Evolutionary conservation across 2,113 vertebrate genomes (phyloP).

Genomic region (Sciurus niger): DNA sequence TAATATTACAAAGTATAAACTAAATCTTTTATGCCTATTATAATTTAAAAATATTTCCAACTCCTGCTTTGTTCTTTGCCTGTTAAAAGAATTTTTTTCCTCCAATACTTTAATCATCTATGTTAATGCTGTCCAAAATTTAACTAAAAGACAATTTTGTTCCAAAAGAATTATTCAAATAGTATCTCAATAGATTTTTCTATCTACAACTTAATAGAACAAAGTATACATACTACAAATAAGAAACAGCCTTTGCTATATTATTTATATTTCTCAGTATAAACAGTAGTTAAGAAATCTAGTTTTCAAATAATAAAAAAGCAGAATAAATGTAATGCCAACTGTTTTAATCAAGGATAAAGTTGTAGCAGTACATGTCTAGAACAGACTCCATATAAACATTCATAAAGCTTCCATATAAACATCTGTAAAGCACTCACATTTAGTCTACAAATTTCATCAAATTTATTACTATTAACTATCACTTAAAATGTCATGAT

Average conservation of each 20-base stretch:
- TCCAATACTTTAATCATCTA: background rate
- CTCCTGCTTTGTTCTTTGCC: background rate
- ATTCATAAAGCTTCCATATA: constrained; percentile 87
- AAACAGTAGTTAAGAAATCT: constrained; percentile 45
- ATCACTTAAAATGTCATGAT: constrained; percentile 82
- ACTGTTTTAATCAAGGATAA: constrained; percentile 92
- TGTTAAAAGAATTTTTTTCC: constrained; percentile 25
- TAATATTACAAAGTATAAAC: background rate
- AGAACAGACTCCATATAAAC: constrained; percentile 86
- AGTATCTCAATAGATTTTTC: background rate
- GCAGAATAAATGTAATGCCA: constrained; percentile 89
- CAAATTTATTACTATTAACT: constrained; percentile 83
- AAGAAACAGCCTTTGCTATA: background rate
- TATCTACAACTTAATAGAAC: background rate
- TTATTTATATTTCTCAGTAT: background rate
- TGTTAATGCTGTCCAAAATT: constrained; percentile 18
- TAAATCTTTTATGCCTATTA: background rate
- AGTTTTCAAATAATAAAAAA: constrained; percentile 70
- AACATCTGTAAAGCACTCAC: constrained; percentile 92
- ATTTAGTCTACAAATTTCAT: constrained; percentile 86
- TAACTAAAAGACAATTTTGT: constrained; percentile 47
- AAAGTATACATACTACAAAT: background rate
- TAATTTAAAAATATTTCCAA: constrained; percentile 59
- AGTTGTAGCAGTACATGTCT: constrained; percentile 90
- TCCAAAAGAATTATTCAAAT: constrained; percentile 48